Base-by-base conservation (phyloP, 2,113 vertebrate species). In the Rhodinocichla rosea region DNA sequence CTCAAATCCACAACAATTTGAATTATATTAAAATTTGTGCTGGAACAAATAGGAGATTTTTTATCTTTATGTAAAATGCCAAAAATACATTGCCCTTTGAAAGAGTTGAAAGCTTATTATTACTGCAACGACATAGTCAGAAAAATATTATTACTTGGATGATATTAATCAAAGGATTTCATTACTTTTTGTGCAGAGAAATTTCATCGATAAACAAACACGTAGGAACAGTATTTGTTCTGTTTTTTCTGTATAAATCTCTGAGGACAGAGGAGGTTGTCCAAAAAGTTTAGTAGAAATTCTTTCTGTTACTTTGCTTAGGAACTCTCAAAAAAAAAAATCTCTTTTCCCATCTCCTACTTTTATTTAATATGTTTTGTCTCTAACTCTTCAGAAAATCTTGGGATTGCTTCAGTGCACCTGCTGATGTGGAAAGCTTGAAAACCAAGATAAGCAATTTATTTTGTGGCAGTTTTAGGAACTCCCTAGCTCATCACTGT, bases 141-240 rank as follows among this genome's bases (percentile, higher is more conserved):
- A 97, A 96, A 93, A 77, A 95, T 97, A 97, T 96, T 97, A 97
- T 97, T 97, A 92, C 89, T 96, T 82, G 87, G 91, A 97, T 96
- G 94, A 97, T 98, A 92, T 89, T 98, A 98, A 81, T 97, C 97
- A 96, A 98, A 98, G 94, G 93, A 83, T 97, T 97, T 97, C 85
- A 97, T 98, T 98, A 97, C 95, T 97, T 97, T 75, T 78, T 96
- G 62, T 83, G 82, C 93, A 71, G 65, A 96, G 94, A 98, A 97
- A 55, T 96, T 96, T 97, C 95, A 97, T 83, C 91, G 92, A 83
- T 93, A 96, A 96, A 95, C 83, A 98, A 98, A 98, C 64, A 97
- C 3, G 18, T 69, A 94, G 94, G 80, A 96, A 92, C 23, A 76
- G 82, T 91, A 92, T 97, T 97, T 97, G 88, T 97, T 97, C 85